phyloP scores from a whole-genome alignment of 2,113 vertebrate species.

The Mesitornis unicolor region DNA sequence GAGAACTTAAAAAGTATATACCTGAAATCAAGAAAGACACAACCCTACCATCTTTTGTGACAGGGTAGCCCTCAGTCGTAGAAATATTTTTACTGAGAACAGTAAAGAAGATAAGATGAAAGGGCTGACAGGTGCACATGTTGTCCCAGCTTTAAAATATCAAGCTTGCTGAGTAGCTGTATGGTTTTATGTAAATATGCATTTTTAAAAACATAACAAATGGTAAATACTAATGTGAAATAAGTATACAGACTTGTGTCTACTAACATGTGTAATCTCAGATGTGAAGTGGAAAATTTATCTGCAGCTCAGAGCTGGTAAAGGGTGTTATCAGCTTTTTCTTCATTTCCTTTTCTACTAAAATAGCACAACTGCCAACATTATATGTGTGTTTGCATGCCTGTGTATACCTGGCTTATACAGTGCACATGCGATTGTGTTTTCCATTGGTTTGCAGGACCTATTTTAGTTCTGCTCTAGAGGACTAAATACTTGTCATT shows the following conservation, averaged over 20 bases:
- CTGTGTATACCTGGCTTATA: neutral
- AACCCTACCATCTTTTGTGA: neutral
- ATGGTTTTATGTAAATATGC: neutral
- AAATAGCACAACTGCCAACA: neutral
- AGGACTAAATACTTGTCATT: neutral
- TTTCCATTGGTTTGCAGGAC: neutral
- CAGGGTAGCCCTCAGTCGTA: neutral
- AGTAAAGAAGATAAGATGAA: neutral
- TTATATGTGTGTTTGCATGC: neutral
- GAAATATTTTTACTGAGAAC: neutral
- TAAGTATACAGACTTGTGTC: neutral
- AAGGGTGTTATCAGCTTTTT: neutral
- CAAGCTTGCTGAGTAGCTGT: neutral
- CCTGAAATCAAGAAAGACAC: neutral
- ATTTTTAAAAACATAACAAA: neutral
- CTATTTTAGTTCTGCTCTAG: neutral
- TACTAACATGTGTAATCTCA: neutral
- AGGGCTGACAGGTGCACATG: neutral
- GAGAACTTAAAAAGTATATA: neutral
- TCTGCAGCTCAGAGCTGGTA: neutral
- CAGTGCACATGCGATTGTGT: neutral
- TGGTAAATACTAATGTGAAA: neutral
- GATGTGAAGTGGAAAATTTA: neutral
- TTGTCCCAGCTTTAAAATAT: neutral
- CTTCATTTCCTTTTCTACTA: conserved; percentile 2